Evolutionary conservation across 2,888 invertebrate species (phyloP).

Genomic region (Onchidella celtica): DNA sequence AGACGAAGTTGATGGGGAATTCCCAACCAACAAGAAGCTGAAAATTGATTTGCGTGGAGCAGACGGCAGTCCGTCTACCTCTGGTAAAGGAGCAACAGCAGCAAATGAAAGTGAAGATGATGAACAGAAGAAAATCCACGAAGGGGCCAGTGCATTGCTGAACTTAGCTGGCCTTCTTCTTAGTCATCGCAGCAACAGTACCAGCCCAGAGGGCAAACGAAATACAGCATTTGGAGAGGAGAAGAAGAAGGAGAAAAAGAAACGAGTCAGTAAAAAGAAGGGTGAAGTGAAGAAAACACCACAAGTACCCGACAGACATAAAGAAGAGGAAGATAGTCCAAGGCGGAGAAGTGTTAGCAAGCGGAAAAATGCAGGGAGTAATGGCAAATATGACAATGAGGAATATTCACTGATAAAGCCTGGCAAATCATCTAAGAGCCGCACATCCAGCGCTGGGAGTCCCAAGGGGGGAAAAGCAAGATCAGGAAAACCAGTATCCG

Average conservation of each 20-base stretch:
- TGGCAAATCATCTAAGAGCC: constrained; percentile 19
- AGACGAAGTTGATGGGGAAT: constrained; percentile 70
- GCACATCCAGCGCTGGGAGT: background rate
- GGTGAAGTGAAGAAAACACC: constrained; percentile 8
- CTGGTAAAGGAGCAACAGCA: constrained; percentile 8
- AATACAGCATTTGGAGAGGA: background rate
- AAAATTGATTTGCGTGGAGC: constrained; percentile 34
- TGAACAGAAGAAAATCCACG: constrained; percentile 84
- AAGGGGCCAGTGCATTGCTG: constrained; percentile 89
- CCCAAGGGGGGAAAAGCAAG: background rate
- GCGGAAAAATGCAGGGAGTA: constrained; percentile 48
- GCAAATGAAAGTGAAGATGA: constrained; percentile 62
- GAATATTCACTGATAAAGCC: constrained; percentile 40
- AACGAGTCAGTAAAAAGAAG: background rate
- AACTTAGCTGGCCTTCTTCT: constrained; percentile 86
- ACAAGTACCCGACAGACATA: background rate
- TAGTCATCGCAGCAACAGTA: constrained; percentile 22
- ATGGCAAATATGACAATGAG: constrained; percentile 45
- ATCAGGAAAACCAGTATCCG: background rate
- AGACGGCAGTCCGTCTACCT: background rate
- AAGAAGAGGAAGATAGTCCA: background rate
- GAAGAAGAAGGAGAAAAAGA: background rate
- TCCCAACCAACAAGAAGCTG: constrained; percentile 49
- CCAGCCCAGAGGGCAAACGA: constrained; percentile 7
- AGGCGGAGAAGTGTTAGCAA: constrained; percentile 32